Evolutionary conservation across 2,797 vertebrate genomes (phyloP), one percentile per base, ranked within the genome.

Genomic region (Anisognathus igniventris): DNA sequence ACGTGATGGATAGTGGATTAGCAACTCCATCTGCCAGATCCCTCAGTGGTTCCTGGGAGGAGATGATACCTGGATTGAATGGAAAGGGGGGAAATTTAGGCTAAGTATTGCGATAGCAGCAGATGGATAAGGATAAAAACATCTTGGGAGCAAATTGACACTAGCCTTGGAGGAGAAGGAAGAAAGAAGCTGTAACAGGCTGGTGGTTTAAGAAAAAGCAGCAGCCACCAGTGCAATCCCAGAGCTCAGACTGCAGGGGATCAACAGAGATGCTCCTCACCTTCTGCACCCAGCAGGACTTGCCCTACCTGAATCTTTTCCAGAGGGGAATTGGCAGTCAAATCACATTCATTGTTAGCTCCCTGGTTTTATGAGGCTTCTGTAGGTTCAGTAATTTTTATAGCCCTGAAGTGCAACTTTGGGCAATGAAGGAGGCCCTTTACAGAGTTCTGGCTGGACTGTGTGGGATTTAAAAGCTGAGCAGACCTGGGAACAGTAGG

Each of bases 1-100:
- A 44, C 0, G 0, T 39, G n/a, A 15, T 44, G 28, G 28, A n/a
- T 6, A 24, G 20, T 68, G 56, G 42, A 22, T 56, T 44, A 45
- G 24, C 21, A 64, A 15, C 14, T 44, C 23, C 31, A 39, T 25
- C 68, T 56, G 31, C 9, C 70, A 61, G 19, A 17, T 54, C 13
- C 23, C 23, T 68, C 27, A 9, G 70, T 19, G 28, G 14, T 14
- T 89, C 17, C 44, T 57, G 10, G 25, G 30, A 53, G 16, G 48
- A 56, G 35, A 6, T 56, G 62, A 64, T 76, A 20, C 28, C 65
- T 50, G 42, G 21, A 18, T 61, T 58, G 21, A 11, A 67, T 14
- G 48, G 71, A 56, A 67, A n/a, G 15, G 28, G 22, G 8, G 8
- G 2, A 48, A 37, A 24, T 42, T 75, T 18, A 48, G 21, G 7